phyloP scores from a whole-genome alignment of 1,140 invertebrate genomes.

The Hydropsyche tenuis region DNA sequence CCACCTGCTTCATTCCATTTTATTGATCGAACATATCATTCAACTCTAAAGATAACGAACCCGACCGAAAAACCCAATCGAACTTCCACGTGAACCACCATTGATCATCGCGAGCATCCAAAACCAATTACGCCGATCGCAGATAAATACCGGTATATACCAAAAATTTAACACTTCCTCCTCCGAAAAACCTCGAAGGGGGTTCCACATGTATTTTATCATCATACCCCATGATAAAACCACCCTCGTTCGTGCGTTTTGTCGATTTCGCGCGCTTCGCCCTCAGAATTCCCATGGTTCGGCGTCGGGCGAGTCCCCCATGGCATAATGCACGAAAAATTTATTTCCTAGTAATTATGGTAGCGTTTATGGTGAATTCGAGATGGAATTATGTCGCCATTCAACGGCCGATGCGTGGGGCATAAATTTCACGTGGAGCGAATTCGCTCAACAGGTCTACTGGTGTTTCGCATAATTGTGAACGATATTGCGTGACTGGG shows the following conservation, averaged over 20 bases:
- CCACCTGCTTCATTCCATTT: too few relatives aligned
- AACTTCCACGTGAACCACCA: too few relatives aligned
- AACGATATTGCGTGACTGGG: too few relatives aligned
- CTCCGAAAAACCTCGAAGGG: neutral
- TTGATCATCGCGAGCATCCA: too few relatives aligned
- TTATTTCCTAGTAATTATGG: slow-evolving; percentile 18
- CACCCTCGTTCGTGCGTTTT: neutral
- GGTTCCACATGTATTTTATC: neutral
- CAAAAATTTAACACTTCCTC: slow-evolving; percentile 19
- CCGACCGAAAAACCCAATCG: too few relatives aligned
- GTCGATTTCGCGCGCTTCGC: neutral
- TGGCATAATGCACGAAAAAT: slow-evolving; percentile 13
- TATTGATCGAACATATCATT: too few relatives aligned
- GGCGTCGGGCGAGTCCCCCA: neutral
- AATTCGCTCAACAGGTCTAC: slow-evolving; percentile 7
- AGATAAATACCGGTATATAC: too few relatives aligned
- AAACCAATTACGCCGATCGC: too few relatives aligned
- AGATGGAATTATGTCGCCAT: neutral
- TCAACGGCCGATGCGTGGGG: neutral
- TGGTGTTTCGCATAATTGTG: too few relatives aligned
- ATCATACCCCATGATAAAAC: neutral
- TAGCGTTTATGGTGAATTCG: slow-evolving; percentile 10
- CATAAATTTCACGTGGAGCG: neutral
- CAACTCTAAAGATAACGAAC: too few relatives aligned
- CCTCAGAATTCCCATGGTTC: slow-evolving; percentile 18